Conservation (phyloP, 2,113 vertebrate genomes). For the Trichechus manatus region DNA sequence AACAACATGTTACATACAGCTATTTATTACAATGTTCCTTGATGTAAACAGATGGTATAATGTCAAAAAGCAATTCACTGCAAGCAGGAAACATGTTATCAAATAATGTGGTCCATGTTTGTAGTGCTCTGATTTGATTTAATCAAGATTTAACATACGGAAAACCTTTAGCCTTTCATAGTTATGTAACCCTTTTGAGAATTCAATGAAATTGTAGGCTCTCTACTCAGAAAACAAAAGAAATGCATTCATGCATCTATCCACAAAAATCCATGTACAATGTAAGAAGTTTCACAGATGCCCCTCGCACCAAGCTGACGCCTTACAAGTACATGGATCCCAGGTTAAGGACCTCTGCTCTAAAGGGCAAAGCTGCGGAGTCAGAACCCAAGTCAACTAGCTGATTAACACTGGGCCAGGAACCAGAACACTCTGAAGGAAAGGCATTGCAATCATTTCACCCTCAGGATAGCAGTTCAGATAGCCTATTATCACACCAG, state of each 20-base stretch:
- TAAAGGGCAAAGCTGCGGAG: background rate
- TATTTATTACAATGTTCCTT: background rate
- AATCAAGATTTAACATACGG: background rate
- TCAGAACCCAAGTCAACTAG: background rate
- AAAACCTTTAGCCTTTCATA: background rate
- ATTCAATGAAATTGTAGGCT: background rate
- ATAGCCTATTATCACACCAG: background rate
- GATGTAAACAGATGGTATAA: background rate
- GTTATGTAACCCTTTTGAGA: background rate
- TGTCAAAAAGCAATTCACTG: background rate
- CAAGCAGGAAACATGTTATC: background rate
- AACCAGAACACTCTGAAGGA: background rate
- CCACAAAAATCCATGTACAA: background rate
- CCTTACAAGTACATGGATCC: background rate
- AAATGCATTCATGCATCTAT: background rate
- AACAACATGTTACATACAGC: background rate
- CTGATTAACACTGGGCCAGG: background rate
- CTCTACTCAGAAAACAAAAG: background rate
- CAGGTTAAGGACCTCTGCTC: background rate
- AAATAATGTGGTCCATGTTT: background rate
- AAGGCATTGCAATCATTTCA: background rate
- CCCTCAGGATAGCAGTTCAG: background rate
- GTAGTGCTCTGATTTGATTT: background rate
- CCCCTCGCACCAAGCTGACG: background rate
- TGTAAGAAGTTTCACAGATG: background rate